Conservation (phyloP, 2,797 vertebrate species). For the Fringilla coelebs region DNA sequence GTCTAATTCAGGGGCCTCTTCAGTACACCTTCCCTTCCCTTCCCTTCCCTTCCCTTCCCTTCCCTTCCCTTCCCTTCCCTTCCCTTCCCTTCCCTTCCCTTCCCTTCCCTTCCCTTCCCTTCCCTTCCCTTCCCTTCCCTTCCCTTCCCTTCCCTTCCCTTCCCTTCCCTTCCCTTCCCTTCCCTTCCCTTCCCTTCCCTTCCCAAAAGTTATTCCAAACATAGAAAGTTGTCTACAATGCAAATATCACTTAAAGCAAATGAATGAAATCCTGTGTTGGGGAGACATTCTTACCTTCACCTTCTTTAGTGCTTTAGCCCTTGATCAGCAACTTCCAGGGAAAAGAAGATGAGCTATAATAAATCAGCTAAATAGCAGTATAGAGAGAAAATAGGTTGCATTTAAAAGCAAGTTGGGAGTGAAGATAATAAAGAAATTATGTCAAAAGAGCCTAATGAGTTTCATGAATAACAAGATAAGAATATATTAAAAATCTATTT, state of each 20-base stretch:
- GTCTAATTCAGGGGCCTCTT: not conserved
- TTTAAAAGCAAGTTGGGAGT: not conserved
- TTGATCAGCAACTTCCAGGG: not conserved
- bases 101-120: not conserved
- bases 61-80: not conserved
- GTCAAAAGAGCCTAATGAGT: not conserved
- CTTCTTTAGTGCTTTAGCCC: not conserved
- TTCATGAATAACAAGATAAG: conserved; percentile 5
- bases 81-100: not conserved
- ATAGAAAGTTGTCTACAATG: not conserved
- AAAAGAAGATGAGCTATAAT: not conserved
- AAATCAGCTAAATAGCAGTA: not conserved
- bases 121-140: not conserved
- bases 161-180: too few species aligned
- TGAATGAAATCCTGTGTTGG: not conserved
- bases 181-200: not conserved
- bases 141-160: not conserved
- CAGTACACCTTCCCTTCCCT: not conserved
- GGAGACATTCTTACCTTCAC: not conserved
- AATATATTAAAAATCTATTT: conserved; percentile 2
- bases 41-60: not conserved
- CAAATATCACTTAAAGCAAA: not conserved
- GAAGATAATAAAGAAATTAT: not conserved
- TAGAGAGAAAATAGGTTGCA: not conserved
- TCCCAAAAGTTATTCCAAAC: not conserved